Conservation (phyloP, 2,888 invertebrate genomes). For the Andrena minutula region DNA sequence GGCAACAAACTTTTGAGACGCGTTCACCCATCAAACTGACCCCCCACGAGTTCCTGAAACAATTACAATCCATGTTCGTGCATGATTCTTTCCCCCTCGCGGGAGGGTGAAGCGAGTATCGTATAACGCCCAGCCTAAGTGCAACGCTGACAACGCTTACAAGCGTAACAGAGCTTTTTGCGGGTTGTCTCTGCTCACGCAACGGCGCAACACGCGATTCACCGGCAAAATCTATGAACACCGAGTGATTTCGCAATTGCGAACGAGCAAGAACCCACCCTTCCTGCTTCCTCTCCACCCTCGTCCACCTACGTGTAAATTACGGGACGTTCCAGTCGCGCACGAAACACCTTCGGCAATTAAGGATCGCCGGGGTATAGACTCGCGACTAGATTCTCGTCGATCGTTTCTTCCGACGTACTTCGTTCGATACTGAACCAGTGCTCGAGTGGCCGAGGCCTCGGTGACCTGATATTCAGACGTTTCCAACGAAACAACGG, state of each 20-base stretch:
- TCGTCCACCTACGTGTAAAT: constrained; percentile 32
- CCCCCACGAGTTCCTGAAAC: constrained; percentile 45
- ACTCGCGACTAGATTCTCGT: background rate
- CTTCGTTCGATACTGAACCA: background rate
- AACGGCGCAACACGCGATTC: constrained; percentile 56
- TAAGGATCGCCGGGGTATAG: constrained; percentile 16
- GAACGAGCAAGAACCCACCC: constrained; percentile 49
- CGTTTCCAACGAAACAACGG: background rate
- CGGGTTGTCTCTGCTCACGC: constrained; percentile 59
- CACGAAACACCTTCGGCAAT: constrained; percentile 35
- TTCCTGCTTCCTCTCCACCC: background rate
- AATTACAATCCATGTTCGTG: constrained; percentile 50
- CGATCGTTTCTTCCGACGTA: constrained; percentile 23
- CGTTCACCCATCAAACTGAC: constrained; percentile 35
- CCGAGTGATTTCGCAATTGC: constrained; percentile 53
- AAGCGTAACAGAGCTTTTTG: constrained; percentile 64
- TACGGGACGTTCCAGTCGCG: constrained; percentile 28
- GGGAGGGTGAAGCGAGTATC: constrained; percentile 20
- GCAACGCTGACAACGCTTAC: constrained; percentile 61
- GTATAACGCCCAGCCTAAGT: constrained; percentile 49
- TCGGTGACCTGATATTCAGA: background rate
- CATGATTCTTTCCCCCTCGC: constrained; percentile 34
- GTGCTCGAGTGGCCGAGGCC: background rate
- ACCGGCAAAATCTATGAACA: constrained; percentile 46
- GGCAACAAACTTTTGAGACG: constrained; percentile 44